These are phyloP conservation scores for Bombus haemorrhoidalis DNA, from an alignment of 1,140 invertebrate species.

Conservation along the genomic window DNA sequence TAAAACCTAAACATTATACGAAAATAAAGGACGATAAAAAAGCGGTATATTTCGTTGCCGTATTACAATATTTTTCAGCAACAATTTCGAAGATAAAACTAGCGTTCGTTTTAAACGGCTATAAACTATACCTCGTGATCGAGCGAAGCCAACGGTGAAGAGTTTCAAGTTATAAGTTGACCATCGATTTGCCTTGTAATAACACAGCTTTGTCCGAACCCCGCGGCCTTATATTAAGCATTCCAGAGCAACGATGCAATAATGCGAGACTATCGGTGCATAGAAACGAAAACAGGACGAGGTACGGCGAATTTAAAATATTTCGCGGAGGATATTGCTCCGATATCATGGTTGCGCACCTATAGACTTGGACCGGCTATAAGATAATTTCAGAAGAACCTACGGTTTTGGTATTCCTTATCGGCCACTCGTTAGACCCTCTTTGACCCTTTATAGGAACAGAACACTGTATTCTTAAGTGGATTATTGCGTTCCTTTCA, in stretches of 20 bases:
- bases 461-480: conserved; percentile 19
- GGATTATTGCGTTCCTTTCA: conserved; percentile 62
- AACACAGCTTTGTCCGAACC: conserved; percentile 74
- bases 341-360: conserved; percentile 52
- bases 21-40: background rate
- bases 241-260: conserved; percentile 78
- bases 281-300: conserved; percentile 74
- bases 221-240: conserved; percentile 78
- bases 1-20: background rate
- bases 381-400: conserved; percentile 61
- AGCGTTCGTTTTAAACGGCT: background rate
- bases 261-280: conserved; percentile 78
- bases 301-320: conserved; percentile 75
- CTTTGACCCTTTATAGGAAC: conserved; percentile 53
- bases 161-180: conserved; percentile 72
- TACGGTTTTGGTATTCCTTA: conserved; percentile 58
- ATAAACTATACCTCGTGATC: conserved; percentile 46
- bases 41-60: too few relatives aligned
- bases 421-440: conserved; percentile 42
- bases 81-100: conserved; percentile 13
- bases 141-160: conserved; percentile 62
- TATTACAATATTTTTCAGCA: background rate
- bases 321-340: conserved; percentile 74
- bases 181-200: conserved; percentile 74
- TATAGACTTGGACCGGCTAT: background rate